Evolutionary conservation across 2,888 invertebrate species (phyloP).

Genomic region (Schizotus pectinicornis): DNA sequence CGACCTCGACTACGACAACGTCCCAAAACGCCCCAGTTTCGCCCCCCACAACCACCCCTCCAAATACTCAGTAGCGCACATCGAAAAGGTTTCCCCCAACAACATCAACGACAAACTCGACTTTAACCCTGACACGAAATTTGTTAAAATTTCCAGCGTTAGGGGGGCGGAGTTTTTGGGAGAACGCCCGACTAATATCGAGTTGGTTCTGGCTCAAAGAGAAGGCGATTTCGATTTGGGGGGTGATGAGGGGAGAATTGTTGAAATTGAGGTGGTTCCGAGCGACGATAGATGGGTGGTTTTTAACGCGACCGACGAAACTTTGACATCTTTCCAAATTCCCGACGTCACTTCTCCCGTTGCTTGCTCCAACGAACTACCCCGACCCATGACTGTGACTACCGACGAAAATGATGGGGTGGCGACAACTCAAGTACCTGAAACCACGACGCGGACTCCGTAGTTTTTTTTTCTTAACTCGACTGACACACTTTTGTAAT

Average conservation of each 20-base stretch:
- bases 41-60: neutral
- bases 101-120: conserved; percentile 42
- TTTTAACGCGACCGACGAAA: conserved; percentile 38
- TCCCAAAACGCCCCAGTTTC: conserved; percentile 28
- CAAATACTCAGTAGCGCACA: conserved; percentile 27
- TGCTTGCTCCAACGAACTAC: conserved; percentile 39
- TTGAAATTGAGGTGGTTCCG: conserved; percentile 39
- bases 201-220: conserved; percentile 32
- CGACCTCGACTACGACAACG: conserved; percentile 18
- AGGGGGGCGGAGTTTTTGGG: conserved; percentile 33
- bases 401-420: neutral
- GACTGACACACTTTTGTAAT: conserved; percentile 4
- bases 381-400: conserved; percentile 30
- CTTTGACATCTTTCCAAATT: conserved; percentile 20
- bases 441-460: neutral
- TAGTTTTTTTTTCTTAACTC: neutral
- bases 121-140: conserved; percentile 38
- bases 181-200: conserved; percentile 14
- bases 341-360: conserved; percentile 33
- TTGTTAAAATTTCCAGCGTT: conserved; percentile 43
- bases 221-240: conserved; percentile 36
- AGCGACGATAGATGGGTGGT: conserved; percentile 37
- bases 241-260: conserved; percentile 1
- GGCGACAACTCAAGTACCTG: neutral
- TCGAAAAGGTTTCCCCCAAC: conserved; percentile 31